phyloP scores from a whole-genome alignment of 2,797 vertebrate species.

The Dicrostonyx torquatus region DNA sequence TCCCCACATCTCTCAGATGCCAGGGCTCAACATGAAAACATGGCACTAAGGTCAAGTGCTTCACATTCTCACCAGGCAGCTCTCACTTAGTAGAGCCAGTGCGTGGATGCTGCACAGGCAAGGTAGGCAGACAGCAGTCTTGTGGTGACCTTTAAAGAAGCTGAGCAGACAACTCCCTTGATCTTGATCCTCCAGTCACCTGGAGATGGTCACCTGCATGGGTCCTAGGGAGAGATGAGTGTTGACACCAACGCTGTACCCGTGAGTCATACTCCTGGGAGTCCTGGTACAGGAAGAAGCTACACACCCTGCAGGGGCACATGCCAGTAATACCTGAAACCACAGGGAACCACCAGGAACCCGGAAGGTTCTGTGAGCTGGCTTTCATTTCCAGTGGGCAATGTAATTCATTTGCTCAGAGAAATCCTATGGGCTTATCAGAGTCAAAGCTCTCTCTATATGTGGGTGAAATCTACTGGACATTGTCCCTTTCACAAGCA shows the following conservation, averaged over 20 bases:
- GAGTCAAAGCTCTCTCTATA: rapidly evolving
- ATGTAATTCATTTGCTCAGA: too few species aligned
- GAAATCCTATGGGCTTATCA: background rate
- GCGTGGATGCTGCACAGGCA: background rate
- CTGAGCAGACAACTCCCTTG: background rate
- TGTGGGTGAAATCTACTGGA: background rate
- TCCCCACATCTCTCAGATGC: slow-evolving; percentile 80
- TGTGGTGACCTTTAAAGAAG: background rate
- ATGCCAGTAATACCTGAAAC: rapidly evolving
- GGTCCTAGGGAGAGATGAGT: rapidly evolving
- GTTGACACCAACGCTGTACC: rapidly evolving
- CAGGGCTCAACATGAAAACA: slow-evolving; percentile 59
- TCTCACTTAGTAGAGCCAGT: background rate
- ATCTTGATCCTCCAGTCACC: background rate
- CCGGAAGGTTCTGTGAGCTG: too few species aligned
- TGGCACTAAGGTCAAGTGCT: background rate
- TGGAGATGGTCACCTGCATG: rapidly evolving
- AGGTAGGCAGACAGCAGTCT: background rate
- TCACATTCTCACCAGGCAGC: slow-evolving; percentile 45
- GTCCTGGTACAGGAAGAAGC: background rate
- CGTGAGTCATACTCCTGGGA: background rate
- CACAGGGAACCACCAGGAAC: rapidly evolving
- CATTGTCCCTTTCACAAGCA: background rate
- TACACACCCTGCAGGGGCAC: rapidly evolving
- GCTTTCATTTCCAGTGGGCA: background rate